Evolutionary conservation across 2,888 invertebrate species (phyloP).

Genomic region (Caenorhabditis macrosperma): DNA sequence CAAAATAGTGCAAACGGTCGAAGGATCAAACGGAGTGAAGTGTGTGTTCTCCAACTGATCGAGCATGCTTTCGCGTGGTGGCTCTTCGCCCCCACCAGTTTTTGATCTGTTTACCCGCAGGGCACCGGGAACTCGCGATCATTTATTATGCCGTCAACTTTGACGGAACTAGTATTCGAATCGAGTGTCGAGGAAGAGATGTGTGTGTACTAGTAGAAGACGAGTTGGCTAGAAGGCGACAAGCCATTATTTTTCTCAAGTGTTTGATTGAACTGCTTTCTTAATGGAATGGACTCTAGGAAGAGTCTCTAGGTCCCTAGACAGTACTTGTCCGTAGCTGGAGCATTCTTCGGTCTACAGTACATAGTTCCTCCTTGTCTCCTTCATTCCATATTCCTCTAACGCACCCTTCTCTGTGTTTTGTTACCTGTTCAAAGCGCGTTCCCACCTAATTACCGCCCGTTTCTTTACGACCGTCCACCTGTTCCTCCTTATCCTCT

Average conservation of each 20-base stretch:
- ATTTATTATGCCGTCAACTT: background rate
- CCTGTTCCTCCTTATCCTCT: slow-evolving; percentile 7
- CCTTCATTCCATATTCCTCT: no score
- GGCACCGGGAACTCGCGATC: background rate
- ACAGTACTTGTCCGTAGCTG: no score
- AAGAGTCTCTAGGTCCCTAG: no score
- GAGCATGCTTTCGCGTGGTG: background rate
- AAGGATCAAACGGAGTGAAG: slow-evolving; percentile 5
- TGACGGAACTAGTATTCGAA: background rate
- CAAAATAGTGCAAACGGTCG: slow-evolving; percentile 31
- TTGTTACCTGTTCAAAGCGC: background rate
- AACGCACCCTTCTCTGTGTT: background rate
- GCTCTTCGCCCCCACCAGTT: background rate
- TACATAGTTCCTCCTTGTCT: no score
- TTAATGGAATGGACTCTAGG: no score
- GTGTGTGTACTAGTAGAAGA: background rate
- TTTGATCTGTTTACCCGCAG: background rate
- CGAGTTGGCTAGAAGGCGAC: background rate
- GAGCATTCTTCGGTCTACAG: no score
- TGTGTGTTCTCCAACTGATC: background rate
- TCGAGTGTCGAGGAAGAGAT: background rate
- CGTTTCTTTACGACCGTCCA: background rate
- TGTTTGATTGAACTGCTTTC: slow-evolving; percentile 33
- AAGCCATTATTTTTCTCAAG: background rate
- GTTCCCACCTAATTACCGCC: slow-evolving; percentile 3